Base-by-base conservation (phyloP, 53 echinoderm and acorn worm genomes). In the Holothuria leucospilota region DNA sequence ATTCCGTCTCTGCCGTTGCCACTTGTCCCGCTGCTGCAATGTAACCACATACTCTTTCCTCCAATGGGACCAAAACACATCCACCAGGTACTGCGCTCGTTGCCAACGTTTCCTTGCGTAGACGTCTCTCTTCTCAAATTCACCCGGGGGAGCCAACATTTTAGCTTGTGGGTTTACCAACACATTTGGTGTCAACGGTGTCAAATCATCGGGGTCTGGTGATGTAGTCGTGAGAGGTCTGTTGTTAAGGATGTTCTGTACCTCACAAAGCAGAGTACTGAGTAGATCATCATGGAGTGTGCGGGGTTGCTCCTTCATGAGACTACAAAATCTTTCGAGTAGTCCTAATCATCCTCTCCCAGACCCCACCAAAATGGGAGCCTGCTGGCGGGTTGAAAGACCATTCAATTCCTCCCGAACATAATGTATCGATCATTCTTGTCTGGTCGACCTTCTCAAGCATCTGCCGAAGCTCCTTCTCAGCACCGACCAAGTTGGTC, bases 301-400 rank as follows among this genome's bases (percentile, higher is more conserved):
- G 20, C 71, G 85, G 39, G 51, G 85, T 49, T 91, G 85, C 56
- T 88, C 88, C 56, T 85, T 63, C 85, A 93, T 52, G 16, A 93
- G 42, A 27, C 87, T 72, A 89, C 34, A 91, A 71, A 6, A 94
- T 87, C 79, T 91, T 94, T 18, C 90, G 60, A 11, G 71, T 28
- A n/a, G 91, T 87, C 29, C 87, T 71, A 41, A 94, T 91, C 65
- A 82, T 56, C 46, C 94, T 34, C 59, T 91, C 94, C 89, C 94
- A 94, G 3, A 91, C 89, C 63, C 94, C 89, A 62, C 91, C 91
- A 46, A 86, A 84, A 75, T 94, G 94, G 20, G 94, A 91, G 26
- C 82, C 89, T 85, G 86, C 53, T n/a, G 91, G 91, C 29, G 86
- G 77, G 59, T 94, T 89, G 89, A 94, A 91, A 11, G 67, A 28